Evolutionary conservation across 2,888 invertebrate species (phyloP).

Genomic region (Ptilodon capucinus): DNA sequence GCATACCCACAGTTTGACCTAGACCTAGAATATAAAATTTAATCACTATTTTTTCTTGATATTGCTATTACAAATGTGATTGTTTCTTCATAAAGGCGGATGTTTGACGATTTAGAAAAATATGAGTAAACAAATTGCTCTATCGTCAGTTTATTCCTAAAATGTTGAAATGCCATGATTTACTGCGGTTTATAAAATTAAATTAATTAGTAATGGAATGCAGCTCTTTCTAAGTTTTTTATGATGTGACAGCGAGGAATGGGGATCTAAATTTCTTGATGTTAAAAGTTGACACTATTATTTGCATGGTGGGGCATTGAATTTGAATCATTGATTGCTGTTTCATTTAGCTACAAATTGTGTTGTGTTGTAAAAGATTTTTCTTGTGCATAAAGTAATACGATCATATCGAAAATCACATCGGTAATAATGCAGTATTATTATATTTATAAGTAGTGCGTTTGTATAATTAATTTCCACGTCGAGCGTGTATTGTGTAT

Average conservation of each 20-base stretch:
- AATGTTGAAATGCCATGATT: neutral
- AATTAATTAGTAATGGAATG: neutral
- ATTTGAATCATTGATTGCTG: too few species aligned
- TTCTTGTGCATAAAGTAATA: too few species aligned
- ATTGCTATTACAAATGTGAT: neutral
- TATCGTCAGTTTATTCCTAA: too few species aligned
- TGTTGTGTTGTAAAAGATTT: too few species aligned
- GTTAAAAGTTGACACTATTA: too few species aligned
- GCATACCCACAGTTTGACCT: constrained; percentile 20
- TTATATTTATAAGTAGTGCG: neutral
- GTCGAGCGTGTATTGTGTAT: neutral
- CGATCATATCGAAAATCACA: too few species aligned
- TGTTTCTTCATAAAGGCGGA: neutral
- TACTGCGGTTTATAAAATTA: neutral
- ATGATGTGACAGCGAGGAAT: neutral
- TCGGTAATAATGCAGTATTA: too few species aligned
- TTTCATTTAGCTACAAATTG: too few species aligned
- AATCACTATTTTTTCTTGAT: neutral
- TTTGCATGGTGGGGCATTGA: too few species aligned
- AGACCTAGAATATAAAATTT: constrained; percentile 15
- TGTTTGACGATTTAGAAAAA: neutral
- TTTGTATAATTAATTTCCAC: neutral
- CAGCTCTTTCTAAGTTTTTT: neutral
- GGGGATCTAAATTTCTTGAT: neutral
- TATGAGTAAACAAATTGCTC: neutral